Base-by-base conservation (phyloP, 1,140 invertebrate species). In the Penaeus chinensis region DNA sequence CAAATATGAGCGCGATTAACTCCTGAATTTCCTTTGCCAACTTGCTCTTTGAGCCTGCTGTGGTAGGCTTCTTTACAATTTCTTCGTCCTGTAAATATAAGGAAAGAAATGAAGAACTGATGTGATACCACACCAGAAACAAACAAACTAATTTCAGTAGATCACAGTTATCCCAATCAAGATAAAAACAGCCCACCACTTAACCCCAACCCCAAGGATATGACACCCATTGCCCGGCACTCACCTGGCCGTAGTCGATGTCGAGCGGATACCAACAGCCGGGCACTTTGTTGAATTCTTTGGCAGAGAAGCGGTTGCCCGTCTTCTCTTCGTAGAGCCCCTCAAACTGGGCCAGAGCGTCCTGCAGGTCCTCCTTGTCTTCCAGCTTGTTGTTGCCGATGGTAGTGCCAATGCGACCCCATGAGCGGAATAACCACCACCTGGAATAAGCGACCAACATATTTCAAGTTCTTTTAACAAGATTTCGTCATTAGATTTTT, bases 371-470 rank as follows among this genome's bases (percentile, higher is more conserved):
- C 13, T 87, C 19, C 89, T 93, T 94, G 0, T 92, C 90, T 69
- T 98, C 96, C 0, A 96, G 88, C 92, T 97, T 98, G 47, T 93
- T 95, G 19, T 95, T 95, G 18, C 97, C 98, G 91, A 98, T 97
- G 0, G 95, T 96, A 0, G 98, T 99, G 16, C 98, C 98, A 91
- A 99, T 98, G 89, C 98, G 94, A 27, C 99, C 99, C 98, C 98
- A 99, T 0, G 97, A 94, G 54, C 96, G 94, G 92, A 97, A 98
- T 19, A 98, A 90, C 94, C 95, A 97, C 92, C 94, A 98, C 84
- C 95, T 96, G 71, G 16, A 90, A 88, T 88, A 71, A 83, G 74
- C 60, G 42, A 47, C 54, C 54, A 4, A 54, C 0, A 11, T 13
- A 54, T 13, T 54, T 54, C 10, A 13, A 13, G 7, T 0, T 54